phyloP scores from a whole-genome alignment of 2,888 invertebrate genomes.

The Formica aserva region DNA sequence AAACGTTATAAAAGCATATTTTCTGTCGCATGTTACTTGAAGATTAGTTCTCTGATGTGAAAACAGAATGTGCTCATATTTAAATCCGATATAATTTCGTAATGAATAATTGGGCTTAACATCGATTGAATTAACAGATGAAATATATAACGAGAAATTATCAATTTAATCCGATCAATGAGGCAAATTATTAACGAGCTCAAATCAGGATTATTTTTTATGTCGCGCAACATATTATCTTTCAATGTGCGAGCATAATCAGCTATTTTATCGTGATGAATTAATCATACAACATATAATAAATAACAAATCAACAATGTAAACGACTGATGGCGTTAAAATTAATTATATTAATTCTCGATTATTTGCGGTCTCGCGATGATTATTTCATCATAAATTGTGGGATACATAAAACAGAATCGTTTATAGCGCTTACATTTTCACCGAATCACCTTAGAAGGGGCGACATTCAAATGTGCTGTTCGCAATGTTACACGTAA shows the following conservation, averaged over 20 bases:
- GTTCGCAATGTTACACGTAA: slow-evolving; percentile 66
- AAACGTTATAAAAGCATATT: slow-evolving; percentile 62
- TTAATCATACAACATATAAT: slow-evolving; percentile 30
- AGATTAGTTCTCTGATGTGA: slow-evolving; percentile 1
- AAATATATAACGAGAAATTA: slow-evolving; percentile 38
- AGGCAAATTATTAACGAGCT: slow-evolving; percentile 56
- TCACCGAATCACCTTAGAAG: slow-evolving; percentile 15
- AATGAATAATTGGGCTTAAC: slow-evolving; percentile 70
- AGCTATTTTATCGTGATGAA: slow-evolving; percentile 15
- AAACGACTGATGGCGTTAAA: slow-evolving; percentile 1
- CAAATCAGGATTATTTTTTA: slow-evolving; percentile 59
- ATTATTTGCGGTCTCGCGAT: slow-evolving; percentile 24
- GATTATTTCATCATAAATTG: slow-evolving; percentile 3
- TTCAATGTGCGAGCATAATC: slow-evolving; percentile 28
- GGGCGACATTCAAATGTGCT: neutral
- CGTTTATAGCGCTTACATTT: too few species aligned
- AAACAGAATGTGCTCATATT: slow-evolving; percentile 35
- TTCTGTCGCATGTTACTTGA: neutral
- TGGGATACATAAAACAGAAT: slow-evolving; percentile 4
- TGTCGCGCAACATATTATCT: neutral
- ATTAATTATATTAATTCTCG: slow-evolving; percentile 15
- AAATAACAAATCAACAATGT: slow-evolving; percentile 19
- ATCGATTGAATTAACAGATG: slow-evolving; percentile 37
- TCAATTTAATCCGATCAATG: slow-evolving; percentile 58
- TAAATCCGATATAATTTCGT: slow-evolving; percentile 58